Base-by-base conservation (phyloP, 1,140 invertebrate genomes). In the Bombyx mandarina region DNA sequence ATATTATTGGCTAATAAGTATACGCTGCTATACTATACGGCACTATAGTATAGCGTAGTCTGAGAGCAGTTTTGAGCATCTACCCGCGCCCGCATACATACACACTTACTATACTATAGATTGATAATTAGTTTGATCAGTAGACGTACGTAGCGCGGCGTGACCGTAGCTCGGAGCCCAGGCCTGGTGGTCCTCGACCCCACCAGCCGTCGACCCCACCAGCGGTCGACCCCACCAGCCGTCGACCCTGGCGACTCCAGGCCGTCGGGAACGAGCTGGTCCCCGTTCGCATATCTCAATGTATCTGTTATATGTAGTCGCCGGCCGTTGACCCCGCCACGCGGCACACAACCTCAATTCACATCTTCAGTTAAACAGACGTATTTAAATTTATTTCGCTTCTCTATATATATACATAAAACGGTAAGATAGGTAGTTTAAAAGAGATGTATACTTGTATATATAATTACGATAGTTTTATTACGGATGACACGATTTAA, bases 121-220 rank as follows among this genome's bases (percentile, higher is more conserved):
- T 82, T 67, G 83, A 81, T 86, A 86, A 84, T 86, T 86, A 86
- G 83, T 86, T 85, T 82, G 71, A 85, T 85, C 83, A 79, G 83
- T 86, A 86, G 83, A 77, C 79, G 82, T 84, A 86, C 74, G 82
- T 85, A 86, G 82, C 70, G 73, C 71, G 77, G 68, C 47, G 51
- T 52, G 57, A 60, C 66, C 63, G 72, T 58, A 44, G 58, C 69
- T 74, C 62, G 66, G 54, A 61, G 35, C 64, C 44, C 26, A 50
- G 7, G 8, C 45, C 43, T 43, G 12, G 18, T 45, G 12, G 3
- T 22, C 3, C 53, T 8, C 18, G 45, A n/a, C 45, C 42, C 26
- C 26, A 35, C 26, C 26, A 35, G 26, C 26, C 26, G 4, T 35
- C 2, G 26, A 35, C 26, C 4, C 26, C 12, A 18, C 12, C 12